phyloP scores from a whole-genome alignment of 1,140 invertebrate genomes.

The Hypothenemus hampei region DNA sequence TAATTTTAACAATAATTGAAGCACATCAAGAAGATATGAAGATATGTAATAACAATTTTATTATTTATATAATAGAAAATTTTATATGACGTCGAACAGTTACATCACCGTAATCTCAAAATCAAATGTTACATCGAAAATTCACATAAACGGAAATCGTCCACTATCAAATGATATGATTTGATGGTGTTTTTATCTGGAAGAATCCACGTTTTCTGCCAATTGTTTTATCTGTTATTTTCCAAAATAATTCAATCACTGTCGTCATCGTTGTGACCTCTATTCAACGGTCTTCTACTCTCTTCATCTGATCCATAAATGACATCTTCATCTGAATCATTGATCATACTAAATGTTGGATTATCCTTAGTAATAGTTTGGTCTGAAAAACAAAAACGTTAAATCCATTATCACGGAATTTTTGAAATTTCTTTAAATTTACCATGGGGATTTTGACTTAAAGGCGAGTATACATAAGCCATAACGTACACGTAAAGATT shows the following conservation, averaged over 20 bases:
- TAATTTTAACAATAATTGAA: too few relatives aligned
- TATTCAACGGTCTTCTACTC: slow-evolving; percentile 67
- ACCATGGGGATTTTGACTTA: slow-evolving; percentile 71
- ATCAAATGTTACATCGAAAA: too few relatives aligned
- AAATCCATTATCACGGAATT: slow-evolving; percentile 22
- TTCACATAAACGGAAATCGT: too few relatives aligned
- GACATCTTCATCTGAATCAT: slow-evolving; percentile 96
- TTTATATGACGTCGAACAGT: too few relatives aligned
- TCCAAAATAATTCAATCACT: slow-evolving; percentile 59
- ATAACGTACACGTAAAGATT: slow-evolving; percentile 93
- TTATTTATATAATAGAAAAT: too few relatives aligned
- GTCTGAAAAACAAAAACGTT: slow-evolving; percentile 57
- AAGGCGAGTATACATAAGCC: slow-evolving; percentile 84
- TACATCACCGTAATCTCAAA: too few relatives aligned
- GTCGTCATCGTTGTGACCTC: slow-evolving; percentile 61
- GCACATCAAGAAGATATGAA: too few relatives aligned
- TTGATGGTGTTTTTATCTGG: too few relatives aligned
- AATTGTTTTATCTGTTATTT: too few relatives aligned
- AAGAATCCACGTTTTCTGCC: too few relatives aligned
- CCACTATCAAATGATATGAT: too few relatives aligned
- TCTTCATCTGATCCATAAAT: slow-evolving; percentile 92
- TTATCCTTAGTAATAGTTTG: slow-evolving; percentile 91
- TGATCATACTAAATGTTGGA: slow-evolving; percentile 96
- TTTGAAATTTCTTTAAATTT: slow-evolving; percentile 45
- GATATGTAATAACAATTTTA: too few relatives aligned